phyloP scores from a whole-genome alignment of 2,797 vertebrate species.

The Mus caroli region DNA sequence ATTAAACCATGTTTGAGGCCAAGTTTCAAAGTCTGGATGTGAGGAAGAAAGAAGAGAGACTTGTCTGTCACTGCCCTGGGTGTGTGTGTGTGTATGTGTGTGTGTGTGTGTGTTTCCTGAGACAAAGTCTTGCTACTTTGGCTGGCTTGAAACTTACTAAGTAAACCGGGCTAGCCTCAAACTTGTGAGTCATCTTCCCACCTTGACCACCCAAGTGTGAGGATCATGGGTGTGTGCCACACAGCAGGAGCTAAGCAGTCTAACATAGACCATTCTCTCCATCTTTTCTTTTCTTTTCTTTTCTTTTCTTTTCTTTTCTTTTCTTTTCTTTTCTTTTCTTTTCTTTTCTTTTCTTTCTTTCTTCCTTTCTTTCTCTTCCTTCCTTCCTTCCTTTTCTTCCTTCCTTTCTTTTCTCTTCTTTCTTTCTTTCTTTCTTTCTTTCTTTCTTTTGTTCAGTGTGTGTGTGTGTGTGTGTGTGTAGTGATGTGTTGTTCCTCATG shows the following conservation, averaged over 20 bases:
- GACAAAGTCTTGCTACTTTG: neutral
- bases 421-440: too few species aligned
- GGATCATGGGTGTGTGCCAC: neutral
- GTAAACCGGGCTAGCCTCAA: neutral
- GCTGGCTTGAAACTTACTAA: neutral
- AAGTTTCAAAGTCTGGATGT: neutral
- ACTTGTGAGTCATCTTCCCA: neutral
- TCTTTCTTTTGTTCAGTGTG: neutral
- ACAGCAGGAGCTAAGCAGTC: neutral
- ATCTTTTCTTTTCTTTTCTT: neutral
- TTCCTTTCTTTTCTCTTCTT: too few species aligned
- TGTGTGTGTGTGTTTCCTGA: neutral
- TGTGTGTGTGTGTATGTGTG: too few species aligned
- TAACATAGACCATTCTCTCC: neutral
- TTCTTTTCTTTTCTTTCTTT: too few species aligned
- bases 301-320: too few species aligned
- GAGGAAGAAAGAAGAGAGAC: neutral
- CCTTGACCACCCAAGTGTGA: neutral
- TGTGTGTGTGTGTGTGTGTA: too few species aligned
- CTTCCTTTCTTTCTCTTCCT: too few species aligned
- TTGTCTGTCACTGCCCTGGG: too few species aligned
- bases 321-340: too few species aligned
- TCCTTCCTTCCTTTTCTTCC: neutral
- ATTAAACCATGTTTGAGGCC: slow-evolving; percentile 7
- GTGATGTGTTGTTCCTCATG: neutral